A percentile compares a stretch with the other conserved stretches of the same genome.
Conservation (phyloP, 2,888 invertebrate genomes). For the Lithodes maja region DNA sequence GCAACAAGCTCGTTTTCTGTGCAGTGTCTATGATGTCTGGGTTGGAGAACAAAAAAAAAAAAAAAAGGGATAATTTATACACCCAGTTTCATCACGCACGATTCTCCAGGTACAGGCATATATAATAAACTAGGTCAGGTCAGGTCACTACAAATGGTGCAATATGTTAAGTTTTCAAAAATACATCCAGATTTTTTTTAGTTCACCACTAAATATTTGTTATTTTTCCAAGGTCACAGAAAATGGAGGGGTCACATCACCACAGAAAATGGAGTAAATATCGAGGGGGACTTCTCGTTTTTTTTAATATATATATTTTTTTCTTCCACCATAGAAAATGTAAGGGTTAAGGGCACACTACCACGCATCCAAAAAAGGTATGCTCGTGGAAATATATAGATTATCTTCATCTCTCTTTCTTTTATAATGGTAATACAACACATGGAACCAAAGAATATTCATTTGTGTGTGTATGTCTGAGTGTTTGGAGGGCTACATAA, state of each 20-base stretch:
- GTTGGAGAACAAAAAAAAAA: background rate
- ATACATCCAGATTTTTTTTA: constrained; percentile 31
- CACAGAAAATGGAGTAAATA: constrained; percentile 45
- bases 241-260: constrained; percentile 51
- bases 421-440: constrained; percentile 43
- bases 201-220: constrained; percentile 55
- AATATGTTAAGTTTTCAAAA: background rate
- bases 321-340: constrained; percentile 54
- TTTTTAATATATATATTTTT: constrained; percentile 23
- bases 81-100: constrained; percentile 61
- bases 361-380: constrained; percentile 55
- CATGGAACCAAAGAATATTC: constrained; percentile 67
- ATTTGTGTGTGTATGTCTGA: constrained; percentile 27
- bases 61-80: constrained; percentile 4
- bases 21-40: constrained; percentile 61
- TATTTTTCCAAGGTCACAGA: constrained; percentile 50
- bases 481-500: constrained; percentile 28
- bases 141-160: constrained; percentile 50
- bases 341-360: constrained; percentile 50
- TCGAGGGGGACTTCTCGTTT: background rate
- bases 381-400: constrained; percentile 30
- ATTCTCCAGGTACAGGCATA: constrained; percentile 60
- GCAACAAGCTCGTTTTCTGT: constrained; percentile 61
- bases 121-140: constrained; percentile 20
- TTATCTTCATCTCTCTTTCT: constrained; percentile 20